Percentiles rank a stretch among this genome's conserved stretches.
Conservation (phyloP, 2,113 vertebrate genomes). For the Erythrocercus mccallii region DNA sequence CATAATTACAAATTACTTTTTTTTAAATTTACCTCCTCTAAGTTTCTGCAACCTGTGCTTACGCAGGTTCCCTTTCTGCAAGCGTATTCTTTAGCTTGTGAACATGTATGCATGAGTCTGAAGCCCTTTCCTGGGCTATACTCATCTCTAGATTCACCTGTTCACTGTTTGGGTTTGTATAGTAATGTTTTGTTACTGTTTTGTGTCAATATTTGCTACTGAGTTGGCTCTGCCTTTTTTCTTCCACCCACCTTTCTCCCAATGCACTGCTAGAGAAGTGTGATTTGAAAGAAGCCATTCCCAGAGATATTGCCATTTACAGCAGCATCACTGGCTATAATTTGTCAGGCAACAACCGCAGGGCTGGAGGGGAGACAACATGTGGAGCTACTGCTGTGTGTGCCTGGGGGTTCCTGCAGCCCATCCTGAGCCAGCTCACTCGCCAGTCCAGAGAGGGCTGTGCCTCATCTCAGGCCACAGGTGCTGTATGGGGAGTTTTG, state of each 20-base stretch:
- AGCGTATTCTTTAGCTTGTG: neutral
- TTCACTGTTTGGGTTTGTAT: neutral
- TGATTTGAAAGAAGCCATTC: neutral
- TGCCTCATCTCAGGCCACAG: rapidly evolving
- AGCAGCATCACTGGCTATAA: neutral
- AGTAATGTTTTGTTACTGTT: constrained; percentile 6
- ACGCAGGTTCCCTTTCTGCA: neutral
- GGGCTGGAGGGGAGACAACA: neutral
- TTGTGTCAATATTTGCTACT: constrained; percentile 15
- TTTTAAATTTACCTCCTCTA: neutral
- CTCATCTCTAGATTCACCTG: neutral
- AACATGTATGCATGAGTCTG: neutral
- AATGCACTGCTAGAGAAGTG: neutral
- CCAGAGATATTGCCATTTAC: neutral
- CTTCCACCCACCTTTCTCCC: constrained; percentile 7
- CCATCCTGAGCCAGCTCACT: neutral
- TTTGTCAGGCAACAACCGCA: rapidly evolving
- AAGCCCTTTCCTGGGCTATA: neutral
- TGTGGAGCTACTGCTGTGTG: rapidly evolving
- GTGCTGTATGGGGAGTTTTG: neutral
- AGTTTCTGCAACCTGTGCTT: neutral
- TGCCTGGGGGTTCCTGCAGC: neutral
- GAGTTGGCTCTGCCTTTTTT: neutral
- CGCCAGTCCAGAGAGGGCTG: rapidly evolving
- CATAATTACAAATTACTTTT: neutral